phyloP scores from a whole-genome alignment of 2,888 invertebrate species.

The Periphyllus acericola region DNA sequence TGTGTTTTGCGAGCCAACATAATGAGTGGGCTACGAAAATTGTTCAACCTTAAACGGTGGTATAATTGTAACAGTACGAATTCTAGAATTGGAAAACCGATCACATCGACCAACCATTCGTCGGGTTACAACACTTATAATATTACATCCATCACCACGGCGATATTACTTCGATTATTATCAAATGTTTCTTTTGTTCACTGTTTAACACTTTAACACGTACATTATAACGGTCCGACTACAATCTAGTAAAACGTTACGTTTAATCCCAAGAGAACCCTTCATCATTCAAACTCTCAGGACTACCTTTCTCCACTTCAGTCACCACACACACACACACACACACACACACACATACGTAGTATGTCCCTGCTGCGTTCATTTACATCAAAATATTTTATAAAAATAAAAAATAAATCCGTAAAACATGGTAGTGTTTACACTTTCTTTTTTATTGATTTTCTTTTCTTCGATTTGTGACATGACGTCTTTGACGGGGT shows the following conservation, averaged over 20 bases:
- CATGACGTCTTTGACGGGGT: too few relatives aligned
- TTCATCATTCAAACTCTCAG: slow-evolving; percentile 3
- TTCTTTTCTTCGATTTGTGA: too few relatives aligned
- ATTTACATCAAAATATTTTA: background rate
- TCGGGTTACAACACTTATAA: background rate
- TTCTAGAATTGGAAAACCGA: background rate
- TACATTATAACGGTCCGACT: slow-evolving; percentile 14
- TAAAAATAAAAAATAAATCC: background rate
- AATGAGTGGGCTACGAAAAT: too few relatives aligned
- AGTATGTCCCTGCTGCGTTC: background rate
- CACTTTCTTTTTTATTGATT: background rate
- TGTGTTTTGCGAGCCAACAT: background rate
- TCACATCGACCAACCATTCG: background rate
- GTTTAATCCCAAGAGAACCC: slow-evolving; percentile 28
- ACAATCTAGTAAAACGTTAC: slow-evolving; percentile 32
- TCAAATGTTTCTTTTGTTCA: slow-evolving; percentile 21
- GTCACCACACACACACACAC: background rate
- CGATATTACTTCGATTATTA: slow-evolving; percentile 21
- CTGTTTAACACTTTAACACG: slow-evolving; percentile 26
- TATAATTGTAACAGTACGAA: background rate
- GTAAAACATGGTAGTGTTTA: background rate
- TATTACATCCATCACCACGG: background rate
- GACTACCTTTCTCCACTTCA: background rate
- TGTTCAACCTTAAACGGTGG: too few relatives aligned
- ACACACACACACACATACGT: too few relatives aligned